Base-by-base conservation (phyloP, 2,113 vertebrate species). In the Rostratula benghalensis region DNA sequence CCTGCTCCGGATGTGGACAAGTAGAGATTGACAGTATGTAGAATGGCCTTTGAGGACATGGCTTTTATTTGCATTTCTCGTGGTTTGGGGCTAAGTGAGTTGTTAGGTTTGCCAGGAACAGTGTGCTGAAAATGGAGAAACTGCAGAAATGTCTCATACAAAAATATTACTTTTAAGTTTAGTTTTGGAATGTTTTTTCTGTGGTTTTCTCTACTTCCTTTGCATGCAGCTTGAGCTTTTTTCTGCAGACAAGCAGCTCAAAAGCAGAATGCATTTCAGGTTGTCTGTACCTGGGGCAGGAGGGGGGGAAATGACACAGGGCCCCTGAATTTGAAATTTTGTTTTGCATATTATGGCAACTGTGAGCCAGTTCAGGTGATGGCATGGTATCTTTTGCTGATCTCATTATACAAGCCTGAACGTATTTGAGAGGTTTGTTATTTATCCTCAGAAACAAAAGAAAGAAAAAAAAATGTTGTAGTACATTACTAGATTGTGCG, bases 151-250 rank as follows among this genome's bases (percentile, higher is more conserved):
- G 15, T 33, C 50, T 87, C 64, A 70, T 92, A 80, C 14, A 89
- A 76, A 93, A 86, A 50, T 74, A 87, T 81, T 30, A 78, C 59
- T 56, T 43, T 56, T 8, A 63, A 56, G 64, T 54, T 85, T 57
- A 85, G 65, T 69, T 92, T 74, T 77, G 91, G 73, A 45, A 24
- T 87, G 7, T 60, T 65, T 86, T 64, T 85, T 77, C 41, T 91
- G 83, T 94, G 90, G 87, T 81, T 96, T 89, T 85, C 25, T 90
- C 61, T 82, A 45, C 89, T 97, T 97, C 96, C 88, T 90, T 89
- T 96, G 67, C 45, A 67, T 83, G 56, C 35, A 90, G 71, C 88
- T 94, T 96, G 82, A 87, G 83, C 70, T 92, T 41, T 69, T 92
- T 91, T 53, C 80, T 77, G 92, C 65, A 96, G 77, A 43, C 25